phyloP scores from a whole-genome alignment of 2,113 vertebrate genomes.

The Strix aluco region DNA sequence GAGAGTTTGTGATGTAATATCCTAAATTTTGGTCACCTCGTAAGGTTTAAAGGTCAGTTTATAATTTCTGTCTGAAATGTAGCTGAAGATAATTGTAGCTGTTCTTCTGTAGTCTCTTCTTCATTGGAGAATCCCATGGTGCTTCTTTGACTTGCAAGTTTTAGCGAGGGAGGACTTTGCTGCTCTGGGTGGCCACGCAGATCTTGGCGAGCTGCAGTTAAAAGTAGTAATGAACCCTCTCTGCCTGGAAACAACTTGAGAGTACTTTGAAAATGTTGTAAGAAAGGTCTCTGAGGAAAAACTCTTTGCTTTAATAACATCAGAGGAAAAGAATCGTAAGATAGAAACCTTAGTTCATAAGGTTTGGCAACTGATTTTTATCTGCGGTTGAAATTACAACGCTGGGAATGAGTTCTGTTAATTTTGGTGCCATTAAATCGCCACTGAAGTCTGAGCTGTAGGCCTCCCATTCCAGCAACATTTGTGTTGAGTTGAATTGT shows the following conservation, averaged over 20 bases:
- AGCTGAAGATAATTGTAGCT: neutral
- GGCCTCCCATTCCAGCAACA: fast-evolving
- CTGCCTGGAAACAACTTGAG: neutral
- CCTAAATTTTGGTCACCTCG: neutral
- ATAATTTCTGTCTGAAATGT: fast-evolving
- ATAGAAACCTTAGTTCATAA: neutral
- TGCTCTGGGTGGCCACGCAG: neutral
- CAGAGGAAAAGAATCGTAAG: neutral
- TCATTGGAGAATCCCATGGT: fast-evolving
- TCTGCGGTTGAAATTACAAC: neutral
- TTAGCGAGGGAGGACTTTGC: neutral
- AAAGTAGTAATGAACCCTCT: neutral
- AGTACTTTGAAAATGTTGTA: neutral
- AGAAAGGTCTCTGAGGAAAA: neutral
- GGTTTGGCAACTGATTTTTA: neutral
- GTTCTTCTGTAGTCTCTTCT: neutral
- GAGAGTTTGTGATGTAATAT: neutral
- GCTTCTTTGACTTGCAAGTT: neutral
- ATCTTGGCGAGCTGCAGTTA: neutral
- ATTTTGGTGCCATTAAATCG: neutral
- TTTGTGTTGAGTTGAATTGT: neutral
- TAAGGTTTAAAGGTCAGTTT: neutral
- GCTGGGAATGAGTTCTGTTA: neutral
- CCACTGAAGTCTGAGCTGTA: neutral
- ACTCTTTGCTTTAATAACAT: neutral